These are phyloP conservation scores for Urocyon cinereoargenteus DNA, from an alignment of 2,797 vertebrate species.

Conservation along the genomic window DNA sequence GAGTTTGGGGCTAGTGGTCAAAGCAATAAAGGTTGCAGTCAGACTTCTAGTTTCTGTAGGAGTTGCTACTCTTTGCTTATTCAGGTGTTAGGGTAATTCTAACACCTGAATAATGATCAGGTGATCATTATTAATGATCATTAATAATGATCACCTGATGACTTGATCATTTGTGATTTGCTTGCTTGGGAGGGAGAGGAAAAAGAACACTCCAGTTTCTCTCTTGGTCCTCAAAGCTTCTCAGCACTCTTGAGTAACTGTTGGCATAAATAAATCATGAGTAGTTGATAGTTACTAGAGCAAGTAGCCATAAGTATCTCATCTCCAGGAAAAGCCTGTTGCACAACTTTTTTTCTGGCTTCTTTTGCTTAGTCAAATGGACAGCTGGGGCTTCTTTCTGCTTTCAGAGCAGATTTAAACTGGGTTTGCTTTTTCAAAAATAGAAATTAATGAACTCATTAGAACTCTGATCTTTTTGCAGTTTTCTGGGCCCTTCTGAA, in stretches of 20 bases:
- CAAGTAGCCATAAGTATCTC: conserved; percentile 46
- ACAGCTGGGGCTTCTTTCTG: conserved; percentile 54
- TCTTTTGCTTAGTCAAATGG: conserved; percentile 70
- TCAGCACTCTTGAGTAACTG: conserved; percentile 34
- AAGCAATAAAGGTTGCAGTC: background rate
- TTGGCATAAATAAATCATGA: conserved; percentile 57
- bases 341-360: conserved; percentile 70
- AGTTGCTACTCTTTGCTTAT: background rate
- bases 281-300: conserved; percentile 25
- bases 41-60: background rate
- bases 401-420: conserved; percentile 56
- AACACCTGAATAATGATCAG: too few species aligned
- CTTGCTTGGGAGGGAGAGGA: background rate
- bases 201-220: conserved; percentile 43
- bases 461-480: background rate
- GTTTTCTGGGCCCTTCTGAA: conserved; percentile 19
- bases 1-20: background rate
- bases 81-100: background rate
- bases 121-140: too few species aligned
- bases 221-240: background rate
- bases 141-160: too few species aligned
- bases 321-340: conserved; percentile 73
- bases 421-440: conserved; percentile 38
- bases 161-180: background rate
- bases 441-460: conserved; percentile 5